A percentile compares a stretch with the other conserved stretches of the same genome.
Evolutionary conservation across 2,797 vertebrate genomes (phyloP).

Genomic region (Okamejei kenojei): DNA sequence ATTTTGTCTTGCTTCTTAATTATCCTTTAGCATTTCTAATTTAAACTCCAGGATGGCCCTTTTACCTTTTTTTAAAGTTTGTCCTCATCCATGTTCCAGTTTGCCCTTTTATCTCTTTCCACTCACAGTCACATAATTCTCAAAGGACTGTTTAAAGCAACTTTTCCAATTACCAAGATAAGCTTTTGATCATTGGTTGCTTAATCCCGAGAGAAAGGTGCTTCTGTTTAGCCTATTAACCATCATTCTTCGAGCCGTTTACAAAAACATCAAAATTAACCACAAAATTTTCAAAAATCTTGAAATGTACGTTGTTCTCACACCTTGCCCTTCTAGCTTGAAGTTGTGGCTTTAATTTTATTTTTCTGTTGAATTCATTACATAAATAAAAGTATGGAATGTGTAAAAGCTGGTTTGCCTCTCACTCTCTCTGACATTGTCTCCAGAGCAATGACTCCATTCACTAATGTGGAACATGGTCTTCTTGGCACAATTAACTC

Average conservation of each 20-base stretch:
- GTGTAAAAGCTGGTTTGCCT: background rate
- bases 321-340: background rate
- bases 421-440: background rate
- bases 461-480: background rate
- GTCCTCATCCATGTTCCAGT: background rate
- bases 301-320: background rate
- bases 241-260: background rate
- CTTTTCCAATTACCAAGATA: background rate
- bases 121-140: background rate
- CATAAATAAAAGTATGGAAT: background rate
- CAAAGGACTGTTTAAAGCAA: background rate
- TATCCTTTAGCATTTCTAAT: background rate
- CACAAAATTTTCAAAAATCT: background rate
- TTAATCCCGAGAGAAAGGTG: background rate
- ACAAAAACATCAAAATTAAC: background rate
- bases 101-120: background rate
- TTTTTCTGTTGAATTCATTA: background rate
- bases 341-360: background rate
- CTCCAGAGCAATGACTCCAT: background rate
- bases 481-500: background rate
- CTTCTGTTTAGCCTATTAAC: background rate
- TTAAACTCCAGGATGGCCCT: background rate
- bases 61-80: background rate
- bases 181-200: background rate
- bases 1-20: background rate